A percentile compares a stretch with the other conserved stretches of the same genome.
These are phyloP conservation scores for Hirundichthys speculiger DNA, from an alignment of 2,113 vertebrate genomes.

Conservation along the genomic window DNA sequence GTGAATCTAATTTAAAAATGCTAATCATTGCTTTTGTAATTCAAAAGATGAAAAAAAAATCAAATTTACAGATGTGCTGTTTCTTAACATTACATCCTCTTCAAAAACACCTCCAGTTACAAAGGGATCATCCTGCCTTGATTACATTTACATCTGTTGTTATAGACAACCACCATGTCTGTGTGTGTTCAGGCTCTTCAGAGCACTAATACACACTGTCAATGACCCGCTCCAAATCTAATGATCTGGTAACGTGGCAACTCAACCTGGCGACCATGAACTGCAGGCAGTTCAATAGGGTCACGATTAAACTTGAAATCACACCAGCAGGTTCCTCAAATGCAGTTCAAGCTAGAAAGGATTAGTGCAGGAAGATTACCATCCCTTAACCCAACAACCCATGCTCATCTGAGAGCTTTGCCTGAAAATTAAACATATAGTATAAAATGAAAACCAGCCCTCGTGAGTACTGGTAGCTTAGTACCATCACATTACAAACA, in stretches of 20 bases:
- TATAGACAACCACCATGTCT: conserved; percentile 5
- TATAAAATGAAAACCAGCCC: neutral
- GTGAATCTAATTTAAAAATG: no score
- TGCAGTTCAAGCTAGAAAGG: neutral
- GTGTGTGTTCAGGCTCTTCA: conserved; percentile 1
- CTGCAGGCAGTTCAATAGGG: no score
- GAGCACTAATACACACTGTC: neutral
- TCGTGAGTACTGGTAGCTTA: no score
- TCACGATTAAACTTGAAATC: neutral
- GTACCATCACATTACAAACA: no score
- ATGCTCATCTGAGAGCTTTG: neutral
- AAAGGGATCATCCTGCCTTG: neutral
- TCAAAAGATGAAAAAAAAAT: no score
- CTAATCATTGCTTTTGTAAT: no score
- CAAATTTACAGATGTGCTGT: neutral
- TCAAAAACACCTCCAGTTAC: neutral
- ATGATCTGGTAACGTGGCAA: conserved; percentile 8
- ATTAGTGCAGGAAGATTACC: neutral
- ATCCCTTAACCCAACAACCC: neutral
- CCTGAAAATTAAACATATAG: neutral
- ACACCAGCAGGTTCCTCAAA: neutral
- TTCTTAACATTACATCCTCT: neutral
- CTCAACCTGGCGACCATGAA: conserved; percentile 5
- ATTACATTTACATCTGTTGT: conserved; percentile 5
- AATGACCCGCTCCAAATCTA: neutral